Base-by-base conservation (phyloP, 2,888 invertebrate genomes). In the Periphyllus acericola region DNA sequence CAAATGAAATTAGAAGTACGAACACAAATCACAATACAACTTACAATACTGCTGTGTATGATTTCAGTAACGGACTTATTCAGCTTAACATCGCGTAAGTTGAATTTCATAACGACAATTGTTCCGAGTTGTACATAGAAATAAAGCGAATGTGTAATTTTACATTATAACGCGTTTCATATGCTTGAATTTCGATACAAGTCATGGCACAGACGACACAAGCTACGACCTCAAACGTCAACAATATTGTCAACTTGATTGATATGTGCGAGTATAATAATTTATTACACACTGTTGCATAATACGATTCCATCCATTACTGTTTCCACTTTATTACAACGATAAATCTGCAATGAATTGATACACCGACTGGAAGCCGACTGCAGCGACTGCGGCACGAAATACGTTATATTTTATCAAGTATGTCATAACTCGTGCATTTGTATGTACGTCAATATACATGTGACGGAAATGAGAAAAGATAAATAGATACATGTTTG, bases 401-500 rank as follows among this genome's bases (percentile, higher is more conserved):
- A 46, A 3, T 46, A 46, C 46, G 46, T 14, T 46, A 46, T 14
- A 46, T 46, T 46, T 11, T 14, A 46, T 46, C 46, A 46, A 11
- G 14, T 46, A 46, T 46, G 14, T 46, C 46, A 46, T 46, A 14
- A 46, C 1, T 46, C 14, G 14, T 46, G 46, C 11, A 46, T 46
- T 46, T 46, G 9, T 32, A 72, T 72, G 9, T 34, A 72, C 34
- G n/a, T 72, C 66, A 72, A 9, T 5, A 14, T 14, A 34, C 9
- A 1, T 75, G 11, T 75, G 40, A 75, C 75, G 75, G 75, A 75
- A 75, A 75, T 40, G 75, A 40, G 25, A 75, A 46, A 46, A 75
- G 75, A 75, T 75, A 75, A 75, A 75, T 36, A 75, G 25, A 46
- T n/a, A 40, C 14, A 3, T 60, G 68, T 29, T 68, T 68, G 46